These are phyloP conservation scores for Uromys caudimaculatus DNA, from an alignment of 2,797 vertebrate genomes.

Conservation along the genomic window DNA sequence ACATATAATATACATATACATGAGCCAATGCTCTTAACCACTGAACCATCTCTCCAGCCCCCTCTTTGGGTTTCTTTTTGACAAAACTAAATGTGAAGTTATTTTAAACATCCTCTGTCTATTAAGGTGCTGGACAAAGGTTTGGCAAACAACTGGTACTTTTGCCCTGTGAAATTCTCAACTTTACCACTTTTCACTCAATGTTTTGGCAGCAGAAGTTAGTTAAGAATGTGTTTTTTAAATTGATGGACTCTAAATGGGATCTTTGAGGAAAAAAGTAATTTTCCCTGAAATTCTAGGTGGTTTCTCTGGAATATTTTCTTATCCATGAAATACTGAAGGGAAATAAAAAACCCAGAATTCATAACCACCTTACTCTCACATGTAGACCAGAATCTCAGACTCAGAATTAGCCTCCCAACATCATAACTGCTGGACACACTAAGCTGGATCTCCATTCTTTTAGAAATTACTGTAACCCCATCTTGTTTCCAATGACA, in stretches of 20 bases:
- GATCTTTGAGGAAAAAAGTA: neutral
- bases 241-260: slow-evolving; percentile 49
- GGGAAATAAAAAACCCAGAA: slow-evolving; percentile 3
- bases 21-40: neutral
- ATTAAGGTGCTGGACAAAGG: slow-evolving; percentile 28
- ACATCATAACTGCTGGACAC: neutral
- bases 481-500: neutral
- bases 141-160: slow-evolving; percentile 34
- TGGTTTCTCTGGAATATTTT: slow-evolving; percentile 55
- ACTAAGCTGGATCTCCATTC: neutral
- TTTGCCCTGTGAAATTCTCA: slow-evolving; percentile 48
- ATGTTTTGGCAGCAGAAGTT: neutral
- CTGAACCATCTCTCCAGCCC: neutral
- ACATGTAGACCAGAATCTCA: neutral
- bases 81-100: slow-evolving; percentile 52
- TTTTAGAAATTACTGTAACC: slow-evolving; percentile 37
- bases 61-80: neutral
- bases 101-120: neutral
- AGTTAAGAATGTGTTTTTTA: slow-evolving; percentile 38
- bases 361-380: neutral
- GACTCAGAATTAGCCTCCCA: neutral
- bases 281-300: slow-evolving; percentile 53
- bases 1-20: too few relatives aligned
- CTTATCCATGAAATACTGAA: slow-evolving; percentile 20
- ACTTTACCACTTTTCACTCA: slow-evolving; percentile 28